Conservation (phyloP, 2,797 vertebrate genomes). For the Lepus oiostolus region DNA sequence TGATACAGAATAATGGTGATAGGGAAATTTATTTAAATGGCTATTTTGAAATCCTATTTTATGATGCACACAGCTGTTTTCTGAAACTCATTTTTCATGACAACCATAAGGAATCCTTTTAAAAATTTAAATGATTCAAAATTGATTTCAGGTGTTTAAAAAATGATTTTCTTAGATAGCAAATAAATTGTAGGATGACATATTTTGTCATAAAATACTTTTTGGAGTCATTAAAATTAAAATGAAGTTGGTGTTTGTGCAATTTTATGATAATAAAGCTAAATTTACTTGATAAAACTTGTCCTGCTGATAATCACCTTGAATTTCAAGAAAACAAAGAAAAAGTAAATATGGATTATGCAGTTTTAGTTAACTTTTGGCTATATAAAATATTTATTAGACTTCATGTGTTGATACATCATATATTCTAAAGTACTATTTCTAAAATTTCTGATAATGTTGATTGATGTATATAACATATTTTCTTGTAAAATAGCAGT, state of each 20-base stretch:
- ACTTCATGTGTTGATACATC: background rate
- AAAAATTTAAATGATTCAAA: conserved; percentile 17
- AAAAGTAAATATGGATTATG: background rate
- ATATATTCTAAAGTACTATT: background rate
- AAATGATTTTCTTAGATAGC: background rate
- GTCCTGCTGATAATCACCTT: background rate
- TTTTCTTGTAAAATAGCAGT: background rate
- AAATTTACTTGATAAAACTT: background rate
- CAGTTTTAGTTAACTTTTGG: background rate
- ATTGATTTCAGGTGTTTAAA: conserved; percentile 49
- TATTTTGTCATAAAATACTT: background rate
- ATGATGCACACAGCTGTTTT: conserved; percentile 6
- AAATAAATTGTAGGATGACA: conserved; percentile 28
- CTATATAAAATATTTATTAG: background rate
- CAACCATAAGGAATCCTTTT: background rate
- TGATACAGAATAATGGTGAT: conserved; percentile 35
- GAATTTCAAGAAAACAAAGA: conserved; percentile 3
- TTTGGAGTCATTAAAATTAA: background rate
- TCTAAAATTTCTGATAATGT: background rate
- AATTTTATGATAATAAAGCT: background rate
- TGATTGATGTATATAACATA: background rate
- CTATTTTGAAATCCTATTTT: background rate
- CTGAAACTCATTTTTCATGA: conserved; percentile 11
- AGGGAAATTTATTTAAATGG: conserved; percentile 2
- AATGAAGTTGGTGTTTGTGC: background rate